Base-by-base conservation (phyloP, 2,113 vertebrate genomes). In the Girardinichthys multiradiatus region DNA sequence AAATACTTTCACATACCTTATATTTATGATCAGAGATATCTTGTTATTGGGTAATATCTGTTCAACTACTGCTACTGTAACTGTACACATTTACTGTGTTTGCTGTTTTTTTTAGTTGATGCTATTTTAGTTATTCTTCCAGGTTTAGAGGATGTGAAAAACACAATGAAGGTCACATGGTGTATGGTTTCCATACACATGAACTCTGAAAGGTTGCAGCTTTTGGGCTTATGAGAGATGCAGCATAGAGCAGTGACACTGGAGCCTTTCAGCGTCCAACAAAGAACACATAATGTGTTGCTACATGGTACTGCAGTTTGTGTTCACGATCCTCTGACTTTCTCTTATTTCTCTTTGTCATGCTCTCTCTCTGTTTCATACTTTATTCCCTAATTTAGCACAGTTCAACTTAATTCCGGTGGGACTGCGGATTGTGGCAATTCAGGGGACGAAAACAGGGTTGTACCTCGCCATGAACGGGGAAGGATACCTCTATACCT, bases 341-440 rank as follows among this genome's bases (percentile, higher is more conserved):
- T 63, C 37, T 73, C 12, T 72, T 64, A 51, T 35, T 42, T 13
- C 3, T 76, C 51, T 87, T 60, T 82, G 39, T 76, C 37, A 24
- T 57, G 29, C 59, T 68, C 30, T 76, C 1, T 51, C 21, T n/a
- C 74, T 78, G 57, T 64, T 54, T 81, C 58, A 45, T 54, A 39
- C 64, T 82, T 90, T 92, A 77, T 86, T 89, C 90, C 90, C 70
- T 79, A 79, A 91, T 92, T 89, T 92, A 99, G 98, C 97, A 89
- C 94, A 99, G 94, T 99, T 98, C 94, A 99, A 99, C 95, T 95
- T 99, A 94, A 98, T 99, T 92, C 98, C 98, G 60, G 98, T 99
- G 94, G 98, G 98, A 84, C 93, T 99, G 92, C 95, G 97, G 92
- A 98, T 99, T 87, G 98, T 99, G 91, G 97, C 98, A 42, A 98